Percentiles rank a stretch among this genome's conserved stretches.
Evolutionary conservation across 2,888 invertebrate species (phyloP).

Genomic region (Melinaea menophilus): DNA sequence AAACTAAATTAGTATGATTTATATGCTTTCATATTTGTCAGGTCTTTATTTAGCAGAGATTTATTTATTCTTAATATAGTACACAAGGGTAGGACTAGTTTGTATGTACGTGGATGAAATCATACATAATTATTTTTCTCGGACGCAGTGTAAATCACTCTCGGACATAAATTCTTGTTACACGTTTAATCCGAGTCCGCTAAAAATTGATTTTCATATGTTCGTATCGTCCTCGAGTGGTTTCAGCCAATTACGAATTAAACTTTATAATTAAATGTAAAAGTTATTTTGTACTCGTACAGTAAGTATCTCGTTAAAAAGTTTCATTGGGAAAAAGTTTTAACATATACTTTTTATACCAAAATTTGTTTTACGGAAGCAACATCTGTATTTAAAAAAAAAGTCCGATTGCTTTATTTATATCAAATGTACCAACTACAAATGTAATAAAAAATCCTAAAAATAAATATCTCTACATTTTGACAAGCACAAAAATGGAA

Average conservation of each 20-base stretch:
- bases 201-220: constrained; percentile 2
- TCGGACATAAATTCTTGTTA: neutral
- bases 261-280: neutral
- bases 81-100: neutral
- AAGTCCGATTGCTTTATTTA: no score
- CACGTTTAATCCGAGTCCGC: neutral
- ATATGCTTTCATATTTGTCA: neutral
- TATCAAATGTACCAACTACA: no score
- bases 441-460: no score
- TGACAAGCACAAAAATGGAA: no score
- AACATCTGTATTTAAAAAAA: no score
- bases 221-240: neutral
- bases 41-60: neutral
- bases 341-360: no score
- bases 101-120: neutral
- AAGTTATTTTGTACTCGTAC: neutral
- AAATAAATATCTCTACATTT: no score
- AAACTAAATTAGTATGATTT: no score
- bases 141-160: neutral
- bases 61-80: neutral
- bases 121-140: neutral
- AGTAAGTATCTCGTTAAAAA: no score
- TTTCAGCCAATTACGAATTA: neutral
- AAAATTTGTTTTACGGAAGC: no score
- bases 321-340: no score